Conservation (phyloP, 2,113 vertebrate species). For the Cranoglanis bouderius region DNA sequence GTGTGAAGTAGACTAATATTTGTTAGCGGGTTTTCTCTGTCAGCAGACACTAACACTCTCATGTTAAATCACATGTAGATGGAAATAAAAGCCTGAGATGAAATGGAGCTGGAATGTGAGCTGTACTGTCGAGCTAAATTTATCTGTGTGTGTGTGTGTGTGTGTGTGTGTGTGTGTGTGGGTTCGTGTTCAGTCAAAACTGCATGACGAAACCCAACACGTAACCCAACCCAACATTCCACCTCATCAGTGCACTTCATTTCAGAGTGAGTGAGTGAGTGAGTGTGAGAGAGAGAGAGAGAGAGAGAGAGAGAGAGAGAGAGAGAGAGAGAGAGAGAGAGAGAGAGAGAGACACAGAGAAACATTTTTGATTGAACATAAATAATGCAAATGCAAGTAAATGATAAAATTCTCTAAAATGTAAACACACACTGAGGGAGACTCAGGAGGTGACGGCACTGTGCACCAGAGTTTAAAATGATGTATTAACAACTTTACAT, state of each 20-base stretch:
- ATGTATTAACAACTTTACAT: neutral
- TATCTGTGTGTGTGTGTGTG: slow-evolving; percentile 7
- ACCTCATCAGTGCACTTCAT: neutral
- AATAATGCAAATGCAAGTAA: neutral
- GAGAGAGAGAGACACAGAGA: neutral
- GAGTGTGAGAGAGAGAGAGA: neutral
- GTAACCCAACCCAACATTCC: neutral
- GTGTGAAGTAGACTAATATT: neutral
- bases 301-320: too few relatives aligned
- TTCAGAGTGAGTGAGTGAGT: neutral
- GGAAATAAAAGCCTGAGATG: neutral
- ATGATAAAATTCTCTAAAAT: neutral
- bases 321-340: too few relatives aligned
- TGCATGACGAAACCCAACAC: slow-evolving; percentile 35
- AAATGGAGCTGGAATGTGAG: slow-evolving; percentile 1
- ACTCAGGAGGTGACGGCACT: neutral
- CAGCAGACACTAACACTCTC: neutral
- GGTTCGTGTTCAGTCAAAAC: neutral
- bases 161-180: neutral
- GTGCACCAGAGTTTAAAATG: neutral
- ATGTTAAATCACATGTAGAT: neutral
- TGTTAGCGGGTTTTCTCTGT: neutral
- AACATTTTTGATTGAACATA: neutral
- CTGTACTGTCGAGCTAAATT: slow-evolving; percentile 45
- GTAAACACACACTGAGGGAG: neutral